Evolutionary conservation across 2,797 vertebrate species (phyloP).

Genomic region (Acipenser transmontanus): DNA sequence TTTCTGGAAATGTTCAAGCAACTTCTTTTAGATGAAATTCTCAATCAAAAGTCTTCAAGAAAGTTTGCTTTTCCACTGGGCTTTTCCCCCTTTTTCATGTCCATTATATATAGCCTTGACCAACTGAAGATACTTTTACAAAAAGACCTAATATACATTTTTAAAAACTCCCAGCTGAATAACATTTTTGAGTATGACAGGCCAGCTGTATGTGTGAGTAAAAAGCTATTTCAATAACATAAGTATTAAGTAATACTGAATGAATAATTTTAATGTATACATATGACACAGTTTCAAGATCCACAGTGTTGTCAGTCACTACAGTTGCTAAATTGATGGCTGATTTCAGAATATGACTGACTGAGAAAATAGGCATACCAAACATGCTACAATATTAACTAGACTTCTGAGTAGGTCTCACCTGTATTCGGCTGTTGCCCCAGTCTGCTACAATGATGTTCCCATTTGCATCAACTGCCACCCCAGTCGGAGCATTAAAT

Average conservation of each 20-base stretch:
- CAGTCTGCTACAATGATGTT: slow-evolving; percentile 97
- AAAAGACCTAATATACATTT: too few relatives aligned
- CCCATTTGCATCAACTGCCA: slow-evolving; percentile 87
- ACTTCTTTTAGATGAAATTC: neutral
- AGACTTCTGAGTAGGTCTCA: slow-evolving; percentile 28
- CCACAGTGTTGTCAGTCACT: too few relatives aligned
- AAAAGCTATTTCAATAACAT: neutral
- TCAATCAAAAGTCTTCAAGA: too few relatives aligned
- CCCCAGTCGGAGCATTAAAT: slow-evolving; percentile 90
- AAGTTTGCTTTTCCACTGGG: too few relatives aligned
- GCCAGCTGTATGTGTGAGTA: too few relatives aligned
- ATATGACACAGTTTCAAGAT: neutral
- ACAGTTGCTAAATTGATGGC: too few relatives aligned
- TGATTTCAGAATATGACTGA: slow-evolving; percentile 14
- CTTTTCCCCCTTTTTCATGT: too few relatives aligned
- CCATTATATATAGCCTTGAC: too few relatives aligned
- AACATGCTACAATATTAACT: neutral
- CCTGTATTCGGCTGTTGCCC: slow-evolving; percentile 97
- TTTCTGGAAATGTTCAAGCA: neutral
- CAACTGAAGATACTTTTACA: too few relatives aligned
- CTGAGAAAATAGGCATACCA: neutral
- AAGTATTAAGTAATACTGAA: neutral
- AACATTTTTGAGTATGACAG: too few relatives aligned
- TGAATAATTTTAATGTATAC: neutral
- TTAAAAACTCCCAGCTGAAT: too few relatives aligned